Percentiles rank a stretch among this genome's conserved stretches.
Conservation (phyloP, 2,888 invertebrate species). For the Spodoptera littoralis region DNA sequence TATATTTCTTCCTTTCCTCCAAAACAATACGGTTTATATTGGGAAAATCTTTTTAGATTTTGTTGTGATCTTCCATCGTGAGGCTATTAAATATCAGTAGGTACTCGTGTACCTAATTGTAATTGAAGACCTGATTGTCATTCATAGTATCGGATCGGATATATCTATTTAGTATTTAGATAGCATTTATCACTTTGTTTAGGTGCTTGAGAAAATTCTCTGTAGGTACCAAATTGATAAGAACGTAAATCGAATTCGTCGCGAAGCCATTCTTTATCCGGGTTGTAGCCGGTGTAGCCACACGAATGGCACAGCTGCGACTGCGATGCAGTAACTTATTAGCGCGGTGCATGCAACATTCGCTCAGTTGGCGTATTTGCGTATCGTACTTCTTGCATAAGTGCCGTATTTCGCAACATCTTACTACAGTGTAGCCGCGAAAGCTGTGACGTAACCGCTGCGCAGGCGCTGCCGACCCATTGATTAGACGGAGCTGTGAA, state of each 20-base stretch:
- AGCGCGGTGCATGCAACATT: conserved; percentile 65
- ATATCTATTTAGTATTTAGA: conserved; percentile 3
- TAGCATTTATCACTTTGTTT: conserved; percentile 1
- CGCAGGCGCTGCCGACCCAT: conserved; percentile 74
- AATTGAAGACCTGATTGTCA: no score
- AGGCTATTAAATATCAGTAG: no score
- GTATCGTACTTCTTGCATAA: conserved; percentile 82
- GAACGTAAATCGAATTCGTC: conserved; percentile 27
- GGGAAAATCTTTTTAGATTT: no score
- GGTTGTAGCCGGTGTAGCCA: conserved; percentile 3
- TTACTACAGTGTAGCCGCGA: conserved; percentile 77
- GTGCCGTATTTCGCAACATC: conserved; percentile 79
- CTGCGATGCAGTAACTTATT: conserved; percentile 54
- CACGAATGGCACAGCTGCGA: conserved; percentile 31
- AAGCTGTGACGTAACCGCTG: conserved; percentile 82
- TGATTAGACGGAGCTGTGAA: conserved; percentile 81
- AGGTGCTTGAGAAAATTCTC: conserved; percentile 4
- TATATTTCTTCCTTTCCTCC: background rate
- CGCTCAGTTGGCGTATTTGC: conserved; percentile 72
- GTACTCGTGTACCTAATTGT: no score
- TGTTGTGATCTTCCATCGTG: no score
- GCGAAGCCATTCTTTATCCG: conserved; percentile 10
- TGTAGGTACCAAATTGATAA: conserved; percentile 13
- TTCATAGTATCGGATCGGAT: no score
- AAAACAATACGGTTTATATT: no score